Evolutionary conservation across 2,888 invertebrate species (phyloP).

Genomic region (Steromphala cineraria): DNA sequence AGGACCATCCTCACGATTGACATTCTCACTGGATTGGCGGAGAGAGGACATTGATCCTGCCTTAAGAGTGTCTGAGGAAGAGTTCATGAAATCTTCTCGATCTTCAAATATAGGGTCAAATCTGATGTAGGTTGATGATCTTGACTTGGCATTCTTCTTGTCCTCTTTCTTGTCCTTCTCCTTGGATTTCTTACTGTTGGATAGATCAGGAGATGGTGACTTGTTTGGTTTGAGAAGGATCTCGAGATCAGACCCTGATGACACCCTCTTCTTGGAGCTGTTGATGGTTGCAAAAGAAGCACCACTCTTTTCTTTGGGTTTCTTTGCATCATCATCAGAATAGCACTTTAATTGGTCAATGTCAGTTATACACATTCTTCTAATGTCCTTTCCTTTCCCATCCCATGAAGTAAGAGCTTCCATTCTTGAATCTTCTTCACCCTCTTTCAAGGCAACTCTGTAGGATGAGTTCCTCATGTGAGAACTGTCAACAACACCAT

Average conservation of each 20-base stretch:
- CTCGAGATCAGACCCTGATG: conserved; percentile 24
- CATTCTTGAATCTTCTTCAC: conserved; percentile 39
- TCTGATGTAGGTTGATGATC: conserved; percentile 68
- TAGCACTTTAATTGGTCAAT: conserved; percentile 60
- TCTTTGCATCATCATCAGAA: conserved; percentile 22
- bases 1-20: conserved; percentile 33
- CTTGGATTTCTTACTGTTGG: conserved; percentile 35
- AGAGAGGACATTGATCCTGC: conserved; percentile 44
- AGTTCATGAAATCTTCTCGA: conserved; percentile 56
- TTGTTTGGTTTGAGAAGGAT: conserved; percentile 21
- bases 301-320: background rate
- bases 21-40: conserved; percentile 31
- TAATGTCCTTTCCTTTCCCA: conserved; percentile 48
- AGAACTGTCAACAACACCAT: conserved; percentile 45
- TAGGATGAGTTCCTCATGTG: conserved; percentile 56
- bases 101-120: conserved; percentile 69
- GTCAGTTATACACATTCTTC: conserved; percentile 66
- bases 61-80: conserved; percentile 53
- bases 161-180: conserved; percentile 47
- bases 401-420: conserved; percentile 45
- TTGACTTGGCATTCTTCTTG: conserved; percentile 36
- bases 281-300: conserved; percentile 29
- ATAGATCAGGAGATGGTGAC: conserved; percentile 11
- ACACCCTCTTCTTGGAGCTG: conserved; percentile 33
- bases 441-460: conserved; percentile 55